Base-by-base conservation (phyloP, 2,113 vertebrate species). In the Pedionomus torquatus region DNA sequence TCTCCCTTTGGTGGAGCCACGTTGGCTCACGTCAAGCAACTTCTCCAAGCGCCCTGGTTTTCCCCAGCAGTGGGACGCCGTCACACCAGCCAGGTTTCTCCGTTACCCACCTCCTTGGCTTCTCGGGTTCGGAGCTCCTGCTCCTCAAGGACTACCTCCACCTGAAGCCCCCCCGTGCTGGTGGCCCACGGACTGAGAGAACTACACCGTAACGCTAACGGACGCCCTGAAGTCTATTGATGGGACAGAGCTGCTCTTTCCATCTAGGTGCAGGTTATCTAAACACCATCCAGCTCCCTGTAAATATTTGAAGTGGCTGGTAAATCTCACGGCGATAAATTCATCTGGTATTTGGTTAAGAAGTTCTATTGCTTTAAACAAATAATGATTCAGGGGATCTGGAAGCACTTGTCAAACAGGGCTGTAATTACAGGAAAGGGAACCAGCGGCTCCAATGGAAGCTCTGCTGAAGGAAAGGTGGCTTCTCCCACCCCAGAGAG, bases 231-330 rank as follows among this genome's bases (percentile, higher is more conserved):
- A 25, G 41, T 3, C 51, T 43, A 3, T 3, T 21, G 28, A 33
- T 11, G 51, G 39, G 63, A 33, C 48, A 7, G 51, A 23, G 60
- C 44, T 26, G 74, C 79, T 57, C n/a, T 24, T 16, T 23, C 63
- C 13, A 12, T 9, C 24, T 4, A 31, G 68, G 60, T 37, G 46
- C 58, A 58, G 65, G 77, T 54, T 83, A 83, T 41, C 54, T 13
- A 79, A 94, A 89, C 55, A 78, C 54, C 31, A 33, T 63, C 64
- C 76, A 78, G 43, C 17, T n/a, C 15, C 33, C 48, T 70, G 65
- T 74, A 91, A 89, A 92, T 92, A 89, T 89, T 79, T 92, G 13
- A 79, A 87, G 89, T 70, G 81, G 65, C 58, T 60, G 46, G 77
- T 16, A 49, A 55, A 89, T 37, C 66, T 78, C 65, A 24, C 25